Evolutionary conservation across 2,888 invertebrate genomes (phyloP).

Genomic region (Tanytarsus gracilentus): DNA sequence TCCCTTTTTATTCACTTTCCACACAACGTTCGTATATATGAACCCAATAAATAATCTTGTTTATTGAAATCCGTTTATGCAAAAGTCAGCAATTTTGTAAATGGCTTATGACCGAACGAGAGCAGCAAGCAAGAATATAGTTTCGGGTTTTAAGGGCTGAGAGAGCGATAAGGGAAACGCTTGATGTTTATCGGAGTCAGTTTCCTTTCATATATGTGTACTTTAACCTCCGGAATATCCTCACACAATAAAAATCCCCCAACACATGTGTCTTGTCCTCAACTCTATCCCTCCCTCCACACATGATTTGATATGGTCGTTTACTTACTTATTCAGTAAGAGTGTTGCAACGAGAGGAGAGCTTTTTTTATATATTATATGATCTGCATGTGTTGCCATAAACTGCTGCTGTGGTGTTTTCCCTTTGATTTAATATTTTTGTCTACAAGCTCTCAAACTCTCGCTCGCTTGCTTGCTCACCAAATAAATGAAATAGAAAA

Average conservation of each 20-base stretch:
- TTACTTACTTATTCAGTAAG: too few species aligned
- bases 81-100: conserved; percentile 7
- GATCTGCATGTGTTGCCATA: conserved; percentile 25
- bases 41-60: conserved; percentile 26
- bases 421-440: conserved; percentile 10
- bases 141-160: not conserved
- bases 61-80: conserved; percentile 22
- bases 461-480: not conserved
- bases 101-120: not conserved
- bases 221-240: not conserved
- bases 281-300: too few species aligned
- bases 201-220: not conserved
- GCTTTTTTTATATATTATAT: not conserved
- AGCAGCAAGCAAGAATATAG: not conserved
- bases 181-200: conserved; percentile 2
- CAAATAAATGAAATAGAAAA: not conserved
- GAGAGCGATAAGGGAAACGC: not conserved
- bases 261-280: not conserved
- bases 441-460: conserved; percentile 1
- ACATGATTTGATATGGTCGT: too few species aligned
- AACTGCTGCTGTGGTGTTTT: not conserved
- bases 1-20: not conserved
- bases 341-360: too few species aligned
- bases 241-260: not conserved
- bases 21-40: not conserved